Evolutionary conservation across 2,113 vertebrate species (phyloP).

Genomic region (Pungitius pungitius): DNA sequence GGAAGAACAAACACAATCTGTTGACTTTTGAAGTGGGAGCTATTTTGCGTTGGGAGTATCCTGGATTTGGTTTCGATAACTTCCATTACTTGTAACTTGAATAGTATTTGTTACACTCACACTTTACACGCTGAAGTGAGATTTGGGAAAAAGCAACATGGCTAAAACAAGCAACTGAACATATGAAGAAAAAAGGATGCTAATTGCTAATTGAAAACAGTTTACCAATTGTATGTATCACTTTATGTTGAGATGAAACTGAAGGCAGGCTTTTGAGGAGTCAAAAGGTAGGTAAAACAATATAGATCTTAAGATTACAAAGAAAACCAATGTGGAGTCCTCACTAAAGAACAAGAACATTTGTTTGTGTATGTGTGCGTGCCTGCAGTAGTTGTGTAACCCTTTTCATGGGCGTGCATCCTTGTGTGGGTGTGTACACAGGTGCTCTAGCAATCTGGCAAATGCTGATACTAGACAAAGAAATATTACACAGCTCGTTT

Average conservation of each 20-base stretch:
- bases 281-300: too few species aligned
- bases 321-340: background rate
- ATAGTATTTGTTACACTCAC: background rate
- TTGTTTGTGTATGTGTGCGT: background rate
- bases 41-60: background rate
- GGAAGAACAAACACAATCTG: background rate
- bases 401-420: slow-evolving; percentile 1
- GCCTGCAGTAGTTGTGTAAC: background rate
- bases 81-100: background rate
- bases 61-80: background rate
- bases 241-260: background rate
- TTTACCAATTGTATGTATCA: background rate
- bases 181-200: background rate
- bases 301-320: background rate
- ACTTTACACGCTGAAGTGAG: background rate
- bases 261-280: too few species aligned
- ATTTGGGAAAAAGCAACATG: background rate
- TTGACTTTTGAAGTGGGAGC: background rate
- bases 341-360: background rate
- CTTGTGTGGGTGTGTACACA: slow-evolving; percentile 20
- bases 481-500: slow-evolving; percentile 6
- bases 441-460: slow-evolving; percentile 42
- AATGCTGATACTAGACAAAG: slow-evolving; percentile 36
- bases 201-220: background rate
- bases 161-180: background rate